Evolutionary conservation across 2,888 invertebrate genomes (phyloP).

Genomic region (Macrosiphum euphorbiae): DNA sequence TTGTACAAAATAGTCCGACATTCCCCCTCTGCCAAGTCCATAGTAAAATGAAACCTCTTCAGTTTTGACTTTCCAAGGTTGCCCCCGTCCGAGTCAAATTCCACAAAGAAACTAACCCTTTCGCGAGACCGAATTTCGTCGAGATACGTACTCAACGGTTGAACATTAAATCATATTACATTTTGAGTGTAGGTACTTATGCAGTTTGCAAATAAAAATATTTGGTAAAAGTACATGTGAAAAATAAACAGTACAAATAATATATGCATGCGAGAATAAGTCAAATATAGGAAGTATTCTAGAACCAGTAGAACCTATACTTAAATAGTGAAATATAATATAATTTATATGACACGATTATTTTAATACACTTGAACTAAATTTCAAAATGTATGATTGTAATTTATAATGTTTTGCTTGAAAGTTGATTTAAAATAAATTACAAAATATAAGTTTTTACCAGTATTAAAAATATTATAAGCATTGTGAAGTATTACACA

Average conservation of each 20-base stretch:
- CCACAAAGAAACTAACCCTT: conserved; percentile 59
- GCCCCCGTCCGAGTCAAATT: conserved; percentile 42
- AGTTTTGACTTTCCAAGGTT: conserved; percentile 23
- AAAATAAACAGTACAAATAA: not conserved
- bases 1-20: not conserved
- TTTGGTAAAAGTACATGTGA: not conserved
- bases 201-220: not conserved
- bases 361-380: not conserved
- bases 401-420: not conserved
- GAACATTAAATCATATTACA: conserved; percentile 3
- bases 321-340: not conserved
- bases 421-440: not conserved
- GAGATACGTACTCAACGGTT: not conserved
- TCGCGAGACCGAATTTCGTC: not conserved
- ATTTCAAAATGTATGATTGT: not conserved
- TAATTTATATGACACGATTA: not conserved
- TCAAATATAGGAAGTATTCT: not conserved
- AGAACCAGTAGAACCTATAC: not conserved
- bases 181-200: not conserved
- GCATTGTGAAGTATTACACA: not conserved
- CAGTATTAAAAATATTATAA: not conserved
- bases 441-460: not conserved
- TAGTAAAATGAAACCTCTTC: conserved; percentile 58
- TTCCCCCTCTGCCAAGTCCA: not conserved
- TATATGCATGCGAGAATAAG: not conserved